A percentile compares a stretch with the other conserved stretches of the same genome.
Evolutionary conservation across 2,888 invertebrate genomes (phyloP).

Genomic region (Hirtodrosophila alboralis): DNA sequence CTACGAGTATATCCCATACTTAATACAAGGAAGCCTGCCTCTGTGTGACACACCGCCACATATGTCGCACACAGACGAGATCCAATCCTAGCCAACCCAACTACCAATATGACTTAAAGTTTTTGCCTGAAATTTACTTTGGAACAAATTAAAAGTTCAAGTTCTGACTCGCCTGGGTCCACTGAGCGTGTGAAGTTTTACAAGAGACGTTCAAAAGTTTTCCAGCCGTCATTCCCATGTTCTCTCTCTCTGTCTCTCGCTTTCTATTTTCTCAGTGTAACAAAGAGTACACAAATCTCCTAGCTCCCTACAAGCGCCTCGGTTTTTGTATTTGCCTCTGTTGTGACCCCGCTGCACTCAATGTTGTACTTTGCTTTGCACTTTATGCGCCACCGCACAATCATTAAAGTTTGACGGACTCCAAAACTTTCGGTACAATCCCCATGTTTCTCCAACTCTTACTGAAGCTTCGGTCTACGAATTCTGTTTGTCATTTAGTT

Average conservation of each 20-base stretch:
- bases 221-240: slow-evolving; percentile 19
- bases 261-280: background rate
- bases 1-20: background rate
- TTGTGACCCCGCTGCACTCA: slow-evolving; percentile 38
- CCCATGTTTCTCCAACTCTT: slow-evolving; percentile 45
- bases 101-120: slow-evolving; percentile 67
- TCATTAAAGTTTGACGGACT: slow-evolving; percentile 74
- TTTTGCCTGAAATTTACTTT: slow-evolving; percentile 69
- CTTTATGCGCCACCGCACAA: slow-evolving; percentile 72
- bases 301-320: slow-evolving; percentile 28
- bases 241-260: background rate
- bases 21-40: too few relatives aligned
- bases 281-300: slow-evolving; percentile 25
- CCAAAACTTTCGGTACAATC: slow-evolving; percentile 24
- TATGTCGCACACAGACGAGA: slow-evolving; percentile 50
- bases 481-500: slow-evolving; percentile 64
- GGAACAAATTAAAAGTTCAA: slow-evolving; percentile 75
- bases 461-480: slow-evolving; percentile 32
- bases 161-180: slow-evolving; percentile 56
- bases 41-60: slow-evolving; percentile 34
- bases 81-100: slow-evolving; percentile 24
- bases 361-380: slow-evolving; percentile 72
- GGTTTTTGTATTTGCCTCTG: too few relatives aligned
- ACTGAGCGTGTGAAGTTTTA: slow-evolving; percentile 71
- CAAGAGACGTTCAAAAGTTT: slow-evolving; percentile 66